Base-by-base conservation (phyloP, 1,140 invertebrate genomes). In the Zaprionus nigranus region DNA sequence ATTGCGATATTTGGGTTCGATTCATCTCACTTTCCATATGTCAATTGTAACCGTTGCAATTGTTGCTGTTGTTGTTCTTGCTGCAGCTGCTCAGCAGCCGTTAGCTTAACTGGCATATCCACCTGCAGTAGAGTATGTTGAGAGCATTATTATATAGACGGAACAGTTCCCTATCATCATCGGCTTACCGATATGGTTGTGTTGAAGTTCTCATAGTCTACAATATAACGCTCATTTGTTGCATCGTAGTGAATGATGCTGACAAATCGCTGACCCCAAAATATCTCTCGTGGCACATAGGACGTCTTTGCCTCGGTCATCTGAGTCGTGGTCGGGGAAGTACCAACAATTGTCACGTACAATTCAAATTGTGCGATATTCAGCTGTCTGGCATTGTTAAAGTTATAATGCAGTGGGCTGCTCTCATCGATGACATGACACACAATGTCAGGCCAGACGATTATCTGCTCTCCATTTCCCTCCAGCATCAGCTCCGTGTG, bases 181-280 rank as follows among this genome's bases (percentile, higher is more conserved):
- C 11, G 22, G 70, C 60, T 56, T 38, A 91, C 92, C 54, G 92
- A 91, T 40, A 92, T 91, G 22, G 98, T 99, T 70, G 96, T 96
- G 92, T 99, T 97, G 92, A 99, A 99, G 78, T 97, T 95, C 30
- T 96, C 96, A 91, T 99, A 99, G 93, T 99, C 98, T 17, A 99
- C 97, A 79, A 97, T 95, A 93, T 99, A 99, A 30, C 96, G 96
- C 61, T 98, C 96, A 53, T 97, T 95, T 57, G 97, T 96, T 84
- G 97, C 97, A 79, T 97, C 97, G 92, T 99, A 99, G 56, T 95
- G 95, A 7, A 95, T 90, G 5, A 94, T 95, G 46, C 95, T 95
- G 73, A 95, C 95, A 85, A 98, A 98, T 12, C 96, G 93, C 91
- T 97, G 95, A 3, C 97, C 97, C 97, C 97, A 98, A 20, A 96